Evolutionary conservation across 2,888 invertebrate species (phyloP).

Genomic region (Plemyria rubiginata): DNA sequence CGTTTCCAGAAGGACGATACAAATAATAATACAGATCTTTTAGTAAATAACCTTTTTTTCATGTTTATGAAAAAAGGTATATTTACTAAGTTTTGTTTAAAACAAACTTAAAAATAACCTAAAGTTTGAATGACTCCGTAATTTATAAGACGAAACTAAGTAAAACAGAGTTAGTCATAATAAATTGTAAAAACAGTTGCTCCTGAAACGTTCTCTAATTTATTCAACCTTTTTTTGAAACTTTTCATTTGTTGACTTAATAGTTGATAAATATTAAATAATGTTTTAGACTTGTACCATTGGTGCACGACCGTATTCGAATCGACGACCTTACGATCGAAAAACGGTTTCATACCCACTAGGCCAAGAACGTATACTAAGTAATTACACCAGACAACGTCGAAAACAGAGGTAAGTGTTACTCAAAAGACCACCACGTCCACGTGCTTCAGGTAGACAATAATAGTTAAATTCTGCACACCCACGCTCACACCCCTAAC

Average conservation of each 20-base stretch:
- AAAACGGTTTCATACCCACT: too few species aligned
- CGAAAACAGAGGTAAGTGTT: too few species aligned
- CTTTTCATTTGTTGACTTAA: background rate
- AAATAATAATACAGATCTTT: too few species aligned
- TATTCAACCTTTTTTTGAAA: background rate
- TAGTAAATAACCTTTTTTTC: too few species aligned
- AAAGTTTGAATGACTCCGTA: background rate
- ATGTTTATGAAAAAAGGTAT: too few species aligned
- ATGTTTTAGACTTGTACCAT: background rate
- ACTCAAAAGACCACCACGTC: background rate
- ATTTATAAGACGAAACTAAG: background rate
- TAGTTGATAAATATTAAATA: background rate
- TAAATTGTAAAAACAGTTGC: conserved; percentile 2
- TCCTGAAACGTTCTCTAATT: background rate
- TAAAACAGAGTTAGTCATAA: background rate
- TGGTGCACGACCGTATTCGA: too few species aligned
- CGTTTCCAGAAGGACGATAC: too few species aligned
- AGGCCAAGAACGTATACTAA: too few species aligned
- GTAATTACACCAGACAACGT: too few species aligned
- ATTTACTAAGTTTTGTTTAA: too few species aligned
- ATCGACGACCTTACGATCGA: too few species aligned
- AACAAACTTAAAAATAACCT: background rate
- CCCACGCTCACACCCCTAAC: conserved; percentile 33
- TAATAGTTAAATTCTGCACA: conserved; percentile 30
- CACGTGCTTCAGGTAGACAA: conserved; percentile 27